Base-by-base conservation (phyloP, 2,888 invertebrate species). In the Zelleria hepariella region DNA sequence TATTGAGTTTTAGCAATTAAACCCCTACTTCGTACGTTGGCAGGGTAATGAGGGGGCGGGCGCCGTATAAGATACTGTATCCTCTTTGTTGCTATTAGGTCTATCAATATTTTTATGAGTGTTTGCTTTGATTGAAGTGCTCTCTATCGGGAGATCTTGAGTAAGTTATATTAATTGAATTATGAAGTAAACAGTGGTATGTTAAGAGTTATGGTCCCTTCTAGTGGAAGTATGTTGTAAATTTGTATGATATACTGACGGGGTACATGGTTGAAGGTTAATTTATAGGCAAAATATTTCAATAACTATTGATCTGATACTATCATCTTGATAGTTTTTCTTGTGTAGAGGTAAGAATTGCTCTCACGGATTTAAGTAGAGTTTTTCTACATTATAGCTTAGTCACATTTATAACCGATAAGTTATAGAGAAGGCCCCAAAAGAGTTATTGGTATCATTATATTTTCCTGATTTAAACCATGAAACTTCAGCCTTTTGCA, bases 21-120 rank as follows among this genome's bases (percentile, higher is more conserved):
- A 60, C 20, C 21, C n/a, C 20, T 54, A 54, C 53, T 32, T 49
- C 32, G 18, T 58, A 52, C 64, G 64, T 67, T 70, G 74, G 68
- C 69, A 70, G 67, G 58, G 68, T 76, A 74, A 75, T 76, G 72
- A 76, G 65, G 64, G 64, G 63, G 67, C 49, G 49, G 55, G 27
- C 55, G 1, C 10, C n/a, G 23, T 54, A 27, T 56, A 23, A 32
- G 32, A 56, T 56, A 56, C 27, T 26, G 26, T 56, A 25, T 55
- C 15, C 5, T 18, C 23, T 23, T 53, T 25, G 24, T 25, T 51
- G 51, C 23, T 51, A 51, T 24, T 53, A 56, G 20, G 18, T 56
- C 32, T 56, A 27, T 56, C 32, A 32, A 27, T 56, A 56, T 56
- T 27, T 56, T 23, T 32, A 20, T 20, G 18, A 27, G 55, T 56